These are phyloP conservation scores for Eutrigla gurnardus DNA, from an alignment of 2,797 vertebrate genomes.

Conservation along the genomic window DNA sequence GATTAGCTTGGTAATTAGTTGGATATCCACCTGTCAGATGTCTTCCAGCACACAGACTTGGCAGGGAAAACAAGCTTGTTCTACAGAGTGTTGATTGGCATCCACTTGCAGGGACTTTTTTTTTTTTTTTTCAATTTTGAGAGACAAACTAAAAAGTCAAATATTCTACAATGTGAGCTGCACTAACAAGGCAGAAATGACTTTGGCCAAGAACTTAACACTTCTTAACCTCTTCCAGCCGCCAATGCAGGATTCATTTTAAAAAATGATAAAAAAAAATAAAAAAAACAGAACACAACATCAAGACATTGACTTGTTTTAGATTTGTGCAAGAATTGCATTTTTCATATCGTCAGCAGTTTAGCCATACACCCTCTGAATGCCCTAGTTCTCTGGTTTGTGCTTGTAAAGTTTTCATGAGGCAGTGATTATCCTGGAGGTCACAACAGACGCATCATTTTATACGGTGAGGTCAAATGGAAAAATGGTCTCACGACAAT, in stretches of 20 bases:
- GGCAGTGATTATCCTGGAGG: no score
- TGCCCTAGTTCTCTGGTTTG: no score
- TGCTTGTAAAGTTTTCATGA: no score
- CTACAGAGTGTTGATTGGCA: constrained; percentile 28
- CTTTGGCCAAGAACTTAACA: not conserved
- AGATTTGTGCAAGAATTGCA: no score
- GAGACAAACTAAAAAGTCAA: not conserved
- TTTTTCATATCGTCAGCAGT: no score
- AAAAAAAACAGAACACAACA: no score
- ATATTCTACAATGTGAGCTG: not conserved
- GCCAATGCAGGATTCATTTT: no score
- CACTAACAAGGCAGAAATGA: constrained; percentile 17
- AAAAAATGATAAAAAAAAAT: no score
- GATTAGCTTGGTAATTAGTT: constrained; percentile 58
- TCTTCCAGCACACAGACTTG: constrained; percentile 24
- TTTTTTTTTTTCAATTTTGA: not conserved
- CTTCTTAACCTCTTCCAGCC: no score
- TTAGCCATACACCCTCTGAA: no score
- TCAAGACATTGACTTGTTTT: no score
- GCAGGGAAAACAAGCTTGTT: constrained; percentile 45
- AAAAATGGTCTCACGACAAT: not conserved
- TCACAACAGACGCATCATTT: not conserved
- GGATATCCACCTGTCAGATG: constrained; percentile 48
- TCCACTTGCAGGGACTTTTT: not conserved
- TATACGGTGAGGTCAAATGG: not conserved